A percentile compares a stretch with the other conserved stretches of the same genome.
Conservation (phyloP, 1,140 invertebrate genomes). For the Dreissena polymorpha region DNA sequence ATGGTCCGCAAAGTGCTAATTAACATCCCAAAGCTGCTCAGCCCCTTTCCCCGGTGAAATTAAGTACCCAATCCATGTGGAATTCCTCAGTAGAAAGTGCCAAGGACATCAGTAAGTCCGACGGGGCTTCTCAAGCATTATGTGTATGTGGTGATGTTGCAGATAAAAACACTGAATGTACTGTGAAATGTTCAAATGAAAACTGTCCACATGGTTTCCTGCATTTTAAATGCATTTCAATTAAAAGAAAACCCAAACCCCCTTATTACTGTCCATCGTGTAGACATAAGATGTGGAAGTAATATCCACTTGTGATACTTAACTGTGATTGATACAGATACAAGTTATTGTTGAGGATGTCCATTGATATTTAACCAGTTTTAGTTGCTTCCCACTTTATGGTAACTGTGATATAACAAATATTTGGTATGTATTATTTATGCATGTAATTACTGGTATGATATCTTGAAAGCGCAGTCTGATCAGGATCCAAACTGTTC, state of each 20-base stretch:
- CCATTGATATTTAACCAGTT: too few species aligned
- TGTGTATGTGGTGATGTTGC: neutral
- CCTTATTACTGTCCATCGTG: neutral
- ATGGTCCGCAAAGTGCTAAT: slow-evolving; percentile 31
- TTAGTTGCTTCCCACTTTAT: too few species aligned
- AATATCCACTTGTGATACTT: too few species aligned
- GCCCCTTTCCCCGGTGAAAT: neutral
- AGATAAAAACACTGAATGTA: neutral
- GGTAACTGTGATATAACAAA: too few species aligned
- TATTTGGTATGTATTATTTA: too few species aligned
- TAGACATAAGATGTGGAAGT: too few species aligned
- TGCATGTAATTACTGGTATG: too few species aligned
- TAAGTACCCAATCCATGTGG: neutral
- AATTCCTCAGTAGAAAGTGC: too few species aligned
- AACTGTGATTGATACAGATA: too few species aligned
- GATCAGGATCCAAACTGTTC: too few species aligned
- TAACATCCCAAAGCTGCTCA: neutral
- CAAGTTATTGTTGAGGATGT: too few species aligned
- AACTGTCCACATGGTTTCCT: neutral
- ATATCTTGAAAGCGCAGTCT: too few species aligned
- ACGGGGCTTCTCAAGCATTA: neutral
- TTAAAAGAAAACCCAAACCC: neutral
- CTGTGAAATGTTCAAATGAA: slow-evolving; percentile 4
- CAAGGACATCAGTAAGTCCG: neutral
- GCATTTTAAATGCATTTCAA: slow-evolving; percentile 4